A percentile compares a stretch with the other conserved stretches of the same genome.
Conservation (phyloP, 92 coral and sea anemone genomes). For the Nematostella vectensis region DNA sequence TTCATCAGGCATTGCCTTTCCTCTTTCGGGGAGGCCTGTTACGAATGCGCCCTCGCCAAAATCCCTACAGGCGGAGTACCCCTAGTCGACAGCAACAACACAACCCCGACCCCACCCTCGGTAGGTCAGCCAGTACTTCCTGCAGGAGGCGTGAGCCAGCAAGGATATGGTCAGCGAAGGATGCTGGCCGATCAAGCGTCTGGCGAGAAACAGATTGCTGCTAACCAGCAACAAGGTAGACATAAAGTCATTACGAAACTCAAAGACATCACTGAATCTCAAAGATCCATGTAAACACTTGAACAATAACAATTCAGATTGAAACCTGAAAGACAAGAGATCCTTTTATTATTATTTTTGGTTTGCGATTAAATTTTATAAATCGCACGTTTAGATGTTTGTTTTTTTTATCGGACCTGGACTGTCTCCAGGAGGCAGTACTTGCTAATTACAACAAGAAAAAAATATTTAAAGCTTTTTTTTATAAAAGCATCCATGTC, state of each 20-base stretch:
- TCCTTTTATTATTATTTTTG: too few relatives aligned
- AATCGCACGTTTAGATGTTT: too few relatives aligned
- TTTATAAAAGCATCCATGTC: too few relatives aligned
- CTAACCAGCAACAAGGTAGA: not conserved
- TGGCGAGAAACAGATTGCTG: not conserved
- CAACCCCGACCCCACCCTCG: constrained; percentile 23
- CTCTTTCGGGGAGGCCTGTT: constrained; percentile 88
- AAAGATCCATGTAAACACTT: not conserved
- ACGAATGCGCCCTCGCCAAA: constrained; percentile 72
- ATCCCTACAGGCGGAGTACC: constrained; percentile 57
- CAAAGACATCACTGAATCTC: too few relatives aligned
- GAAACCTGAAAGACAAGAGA: too few relatives aligned
- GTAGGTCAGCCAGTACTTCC: constrained; percentile 21
- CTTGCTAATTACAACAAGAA: too few relatives aligned
- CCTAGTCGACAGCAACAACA: constrained; percentile 43
- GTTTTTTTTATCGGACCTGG: too few relatives aligned
- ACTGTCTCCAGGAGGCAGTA: too few relatives aligned
- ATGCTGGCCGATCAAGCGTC: constrained; percentile 25
- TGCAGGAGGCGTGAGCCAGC: constrained; percentile 18
- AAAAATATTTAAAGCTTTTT: too few relatives aligned
- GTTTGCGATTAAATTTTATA: too few relatives aligned
- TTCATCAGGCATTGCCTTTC: constrained; percentile 83
- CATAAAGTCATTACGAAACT: too few relatives aligned
- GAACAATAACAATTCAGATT: not conserved
- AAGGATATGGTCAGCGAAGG: constrained; percentile 11